Evolutionary conservation across 2,797 vertebrate species (phyloP).

Genomic region (Myotis planiceps): DNA sequence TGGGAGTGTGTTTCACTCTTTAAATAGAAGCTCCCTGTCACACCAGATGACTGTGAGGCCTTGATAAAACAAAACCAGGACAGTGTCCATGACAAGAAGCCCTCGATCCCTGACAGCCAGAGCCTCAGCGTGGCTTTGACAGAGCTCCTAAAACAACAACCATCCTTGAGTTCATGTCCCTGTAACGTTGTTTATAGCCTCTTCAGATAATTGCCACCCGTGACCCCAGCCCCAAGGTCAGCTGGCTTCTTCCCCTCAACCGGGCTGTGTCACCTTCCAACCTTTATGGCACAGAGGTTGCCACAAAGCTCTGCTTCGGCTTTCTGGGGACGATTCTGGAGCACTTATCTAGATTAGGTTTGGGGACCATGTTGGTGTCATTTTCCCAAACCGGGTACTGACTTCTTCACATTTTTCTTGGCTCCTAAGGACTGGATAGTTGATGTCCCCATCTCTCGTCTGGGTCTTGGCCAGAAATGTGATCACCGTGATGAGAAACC

Average conservation of each 20-base stretch:
- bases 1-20: background rate
- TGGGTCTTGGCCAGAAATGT: conserved; percentile 75
- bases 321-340: conserved; percentile 33
- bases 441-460: conserved; percentile 29
- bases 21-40: conserved; percentile 71
- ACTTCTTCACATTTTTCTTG: background rate
- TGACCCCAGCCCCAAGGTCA: conserved; percentile 72
- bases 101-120: background rate
- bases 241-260: background rate
- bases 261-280: conserved; percentile 33
- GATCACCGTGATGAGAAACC: conserved; percentile 79
- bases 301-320: background rate
- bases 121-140: conserved; percentile 43
- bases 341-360: background rate
- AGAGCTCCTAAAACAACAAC: background rate
- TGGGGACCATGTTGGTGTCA: background rate
- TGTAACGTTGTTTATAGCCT: conserved; percentile 37
- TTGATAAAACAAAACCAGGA: conserved; percentile 48
- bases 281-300: conserved; percentile 12
- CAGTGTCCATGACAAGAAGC: background rate
- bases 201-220: conserved; percentile 67
- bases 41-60: conserved; percentile 44
- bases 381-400: background rate
- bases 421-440: background rate
- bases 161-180: conserved; percentile 49